These are phyloP conservation scores for Protophormia terraenovae DNA, from an alignment of 2,888 invertebrate genomes.

Conservation along the genomic window DNA sequence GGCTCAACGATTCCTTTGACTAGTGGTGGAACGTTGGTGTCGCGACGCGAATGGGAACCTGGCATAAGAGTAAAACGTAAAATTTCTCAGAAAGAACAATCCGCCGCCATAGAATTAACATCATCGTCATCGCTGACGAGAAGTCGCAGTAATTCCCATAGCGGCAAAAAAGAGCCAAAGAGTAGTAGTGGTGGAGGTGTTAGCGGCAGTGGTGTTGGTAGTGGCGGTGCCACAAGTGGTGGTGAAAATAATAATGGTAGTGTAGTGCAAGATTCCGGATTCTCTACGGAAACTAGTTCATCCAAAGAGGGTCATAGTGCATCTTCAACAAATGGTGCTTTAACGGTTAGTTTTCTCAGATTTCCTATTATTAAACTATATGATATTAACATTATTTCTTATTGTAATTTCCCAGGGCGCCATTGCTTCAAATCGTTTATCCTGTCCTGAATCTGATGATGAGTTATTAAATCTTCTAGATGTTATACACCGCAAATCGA, in stretches of 20 bases:
- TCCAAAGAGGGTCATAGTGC: slow-evolving; percentile 90
- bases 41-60: slow-evolving; percentile 89
- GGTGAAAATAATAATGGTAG: slow-evolving; percentile 83
- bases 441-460: slow-evolving; percentile 85
- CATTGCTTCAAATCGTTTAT: slow-evolving; percentile 77
- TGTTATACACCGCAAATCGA: slow-evolving; percentile 91
- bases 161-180: slow-evolving; percentile 85
- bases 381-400: background rate
- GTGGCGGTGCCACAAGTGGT: slow-evolving; percentile 51
- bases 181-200: slow-evolving; percentile 74
- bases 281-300: slow-evolving; percentile 93
- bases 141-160: slow-evolving; percentile 86
- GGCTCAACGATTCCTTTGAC: slow-evolving; percentile 77
- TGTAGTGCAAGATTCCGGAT: slow-evolving; percentile 91
- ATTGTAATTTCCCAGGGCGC: slow-evolving; percentile 71
- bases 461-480: slow-evolving; percentile 93
- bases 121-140: slow-evolving; percentile 81
- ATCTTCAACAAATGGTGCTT: slow-evolving; percentile 84
- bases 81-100: slow-evolving; percentile 80
- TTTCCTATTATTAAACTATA: background rate
- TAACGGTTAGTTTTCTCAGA: slow-evolving; percentile 78
- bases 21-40: slow-evolving; percentile 71
- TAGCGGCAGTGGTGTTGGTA: slow-evolving; percentile 29
- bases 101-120: slow-evolving; percentile 73
- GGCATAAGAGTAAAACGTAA: slow-evolving; percentile 89